Base-by-base conservation (phyloP, 2,888 invertebrate species). In the Chironomus tentans region DNA sequence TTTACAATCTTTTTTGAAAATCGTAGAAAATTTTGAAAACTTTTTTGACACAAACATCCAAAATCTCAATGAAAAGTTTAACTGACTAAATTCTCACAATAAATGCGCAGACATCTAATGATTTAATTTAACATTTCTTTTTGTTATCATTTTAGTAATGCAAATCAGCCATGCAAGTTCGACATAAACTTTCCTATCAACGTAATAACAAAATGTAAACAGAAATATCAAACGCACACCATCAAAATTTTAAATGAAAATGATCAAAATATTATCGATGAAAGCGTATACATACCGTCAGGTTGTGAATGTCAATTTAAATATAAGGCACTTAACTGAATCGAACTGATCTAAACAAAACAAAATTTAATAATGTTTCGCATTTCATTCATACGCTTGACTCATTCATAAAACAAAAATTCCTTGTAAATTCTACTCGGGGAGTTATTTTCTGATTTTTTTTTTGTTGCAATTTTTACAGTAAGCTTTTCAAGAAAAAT, bases 301-400 rank as follows among this genome's bases (percentile, higher is more conserved):
- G 71, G 71, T 6, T 71, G 71, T 50, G 71, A 71, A 22, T 71
- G 71, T n/a, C 47, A 48, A 70, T 38, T 56, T 56, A 56, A 56
- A 56, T 56, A 56, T 18, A 56, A 56, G 6, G 24, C 21, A 65
- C 4, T 21, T 4, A 69, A 15, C 38, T 15, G 15, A 15, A 0
- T 7, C 18, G 3, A 69, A 69, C 38, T 2, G 4, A 68, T 13
- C 2, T 28, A 65, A n/a, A n/a, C n/a, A n/a, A n/a, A n/a, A n/a
- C n/a, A n/a, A n/a, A n/a, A n/a, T n/a, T n/a, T n/a, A n/a, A n/a
- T n/a, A 24, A 24, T 38, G 1, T 65, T 65, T 12, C 24, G 65
- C 12, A 13, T 22, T 65, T 62, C 15, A 62, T 56, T 56, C 56
- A 56, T n/a, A n/a, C 13, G n/a, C 15, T 50, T 50, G 50, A 28